phyloP scores from a whole-genome alignment of 2,113 vertebrate species.

The Sander vitreus region DNA sequence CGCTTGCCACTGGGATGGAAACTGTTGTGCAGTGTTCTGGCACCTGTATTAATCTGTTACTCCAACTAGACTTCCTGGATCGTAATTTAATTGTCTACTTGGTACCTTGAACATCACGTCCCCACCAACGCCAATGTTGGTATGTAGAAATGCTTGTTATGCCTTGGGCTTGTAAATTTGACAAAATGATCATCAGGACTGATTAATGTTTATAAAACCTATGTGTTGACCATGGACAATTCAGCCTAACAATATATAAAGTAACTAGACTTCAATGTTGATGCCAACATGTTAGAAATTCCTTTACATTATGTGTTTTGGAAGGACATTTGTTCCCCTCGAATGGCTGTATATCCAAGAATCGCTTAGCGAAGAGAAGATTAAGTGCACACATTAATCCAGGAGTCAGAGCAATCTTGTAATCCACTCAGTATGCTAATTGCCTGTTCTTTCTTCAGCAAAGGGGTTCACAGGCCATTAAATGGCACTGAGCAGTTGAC shows the following conservation, averaged over 20 bases:
- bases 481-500: conserved; percentile 83
- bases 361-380: conserved; percentile 82
- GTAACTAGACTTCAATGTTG: not conserved
- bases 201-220: not conserved
- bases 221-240: not conserved
- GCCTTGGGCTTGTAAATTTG: not conserved
- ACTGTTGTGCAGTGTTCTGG: no score
- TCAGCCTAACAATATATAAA: not conserved
- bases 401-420: conserved; percentile 82
- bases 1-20: no score
- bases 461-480: conserved; percentile 82
- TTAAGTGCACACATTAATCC: conserved; percentile 86
- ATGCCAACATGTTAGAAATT: conserved; percentile 24
- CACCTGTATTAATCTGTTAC: not conserved
- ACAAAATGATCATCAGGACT: not conserved
- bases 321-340: conserved; percentile 65
- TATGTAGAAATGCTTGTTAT: not conserved
- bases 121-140: not conserved
- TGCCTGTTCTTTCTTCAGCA: conserved; percentile 81
- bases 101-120: not conserved
- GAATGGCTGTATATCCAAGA: conserved; percentile 73
- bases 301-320: conserved; percentile 38
- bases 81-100: not conserved
- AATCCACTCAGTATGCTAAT: conserved; percentile 86
- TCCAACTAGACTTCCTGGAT: not conserved